Base-by-base conservation (phyloP, 2,888 invertebrate species). In the Germaria angustata region DNA sequence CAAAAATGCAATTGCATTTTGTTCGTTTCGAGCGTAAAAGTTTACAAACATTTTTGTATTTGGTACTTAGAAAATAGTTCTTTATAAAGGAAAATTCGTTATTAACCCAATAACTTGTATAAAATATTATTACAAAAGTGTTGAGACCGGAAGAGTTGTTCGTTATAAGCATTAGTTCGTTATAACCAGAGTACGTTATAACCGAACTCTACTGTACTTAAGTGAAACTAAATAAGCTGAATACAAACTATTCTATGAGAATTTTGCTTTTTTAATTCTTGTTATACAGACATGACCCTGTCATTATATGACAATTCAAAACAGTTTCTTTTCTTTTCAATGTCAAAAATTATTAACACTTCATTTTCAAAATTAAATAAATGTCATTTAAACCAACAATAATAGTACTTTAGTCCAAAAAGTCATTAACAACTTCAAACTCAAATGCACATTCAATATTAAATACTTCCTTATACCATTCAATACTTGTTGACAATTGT, bases 391-490 rank as follows among this genome's bases (percentile, higher is more conserved):
- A 49, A 36, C 20, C 44, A 44, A 71, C 2, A 69, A 22, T 44
- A 39, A 39, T 17, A 28, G 17, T 0, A 68, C 24, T 13, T 0
- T 11, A 6, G 7, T 49, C 15, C 22, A 34, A 36, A 49, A n/a
- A 13, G 28, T 22, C 44, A 15, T 36, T n/a, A 32, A 20, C 5
- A 15, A 20, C 17, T 36, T 22, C 15, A 59, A 39, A 51, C 7
- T 20, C 49, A 76, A 49, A 66, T 11, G 49, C 39, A 66, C 59
- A 59, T 76, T 76, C 22, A 59, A n/a, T n/a, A n/a, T n/a, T 24
- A 61, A 61, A 61, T 36, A 66, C 44, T 76, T 68, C 22, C 15
- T 32, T 15, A 68, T 15, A 1, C 17, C 2, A 20, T 13, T 1
- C 22, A 51, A 17, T 51, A 39, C 11, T 53, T 51, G 22, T 28